Base-by-base conservation (phyloP, 1,140 invertebrate species). In the Homarus americanus region DNA sequence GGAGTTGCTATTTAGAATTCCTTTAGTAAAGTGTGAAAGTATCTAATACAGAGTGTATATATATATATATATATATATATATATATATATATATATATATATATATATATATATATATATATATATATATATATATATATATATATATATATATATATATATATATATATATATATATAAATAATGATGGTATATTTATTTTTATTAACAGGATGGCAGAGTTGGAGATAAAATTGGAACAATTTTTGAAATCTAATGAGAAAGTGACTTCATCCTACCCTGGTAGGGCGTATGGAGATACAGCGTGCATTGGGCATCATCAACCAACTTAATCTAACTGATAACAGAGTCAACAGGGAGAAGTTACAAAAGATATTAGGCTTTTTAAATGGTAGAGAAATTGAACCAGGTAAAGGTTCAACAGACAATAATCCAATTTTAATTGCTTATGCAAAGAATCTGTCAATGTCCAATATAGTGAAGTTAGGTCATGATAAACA, bases 341-440 rank as follows among this genome's bases (percentile, higher is more conserved):
- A 85, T 49, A 36, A 85, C 0, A 49, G 41, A 49, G 34, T 75
- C 15, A 85, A 85, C 72, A 85, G 69, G 34, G 83, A 85, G 17
- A 85, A 85, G 24, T 73, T 85, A 28, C 83, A 85, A 40, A 85
- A 85, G 41, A 17, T 85, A 24, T n/a, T 75, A 15, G 20, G n/a
- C 7, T 41, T 41, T 73, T 24, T 85, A 17, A 34, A 34, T 44
- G 83, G 72, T 32, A 49, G 83, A 49, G 63, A 73, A 28, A 38
- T 49, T 49, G 40, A 72, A 28, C 24, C 66, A 15, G 34, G 69
- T 2, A 79, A 44, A 49, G 28, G 0, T 7, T 41, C 40, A 2
- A 79, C 40, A 20, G 36, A 79, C 28, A 79, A 44, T 79, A 40
- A 79, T 32, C 40, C 76, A 79, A 24, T 79, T 44, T 20, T 72